phyloP scores from a whole-genome alignment of 2,113 vertebrate species.

The Gasterosteus aculeatus region DNA sequence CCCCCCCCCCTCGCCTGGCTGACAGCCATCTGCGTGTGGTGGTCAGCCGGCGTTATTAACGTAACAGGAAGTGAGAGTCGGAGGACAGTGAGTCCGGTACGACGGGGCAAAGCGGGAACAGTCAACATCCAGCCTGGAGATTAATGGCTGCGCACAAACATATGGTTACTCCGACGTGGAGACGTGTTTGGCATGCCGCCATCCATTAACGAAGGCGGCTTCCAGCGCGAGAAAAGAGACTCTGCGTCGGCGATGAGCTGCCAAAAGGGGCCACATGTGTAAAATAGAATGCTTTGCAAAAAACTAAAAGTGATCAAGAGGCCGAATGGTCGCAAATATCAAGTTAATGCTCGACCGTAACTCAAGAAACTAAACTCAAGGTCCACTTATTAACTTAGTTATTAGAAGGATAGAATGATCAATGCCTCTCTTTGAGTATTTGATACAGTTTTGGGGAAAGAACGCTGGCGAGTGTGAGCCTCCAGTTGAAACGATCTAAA shows the following conservation, averaged over 20 bases:
- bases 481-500: not conserved
- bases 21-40: no score
- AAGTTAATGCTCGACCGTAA: conserved; percentile 7
- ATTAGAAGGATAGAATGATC: not conserved
- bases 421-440: not conserved
- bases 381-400: not conserved
- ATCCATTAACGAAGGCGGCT: conserved; percentile 56
- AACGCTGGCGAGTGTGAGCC: not conserved
- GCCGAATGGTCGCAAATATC: not conserved
- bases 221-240: conserved; percentile 43
- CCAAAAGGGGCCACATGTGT: conserved; percentile 54
- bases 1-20: no score
- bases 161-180: conserved; percentile 74
- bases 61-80: conserved; percentile 63
- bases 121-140: conserved; percentile 68
- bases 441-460: not conserved
- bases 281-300: conserved; percentile 38
- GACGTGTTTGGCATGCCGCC: conserved; percentile 71
- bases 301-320: conserved; percentile 28
- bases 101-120: conserved; percentile 65
- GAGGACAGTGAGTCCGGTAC: conserved; percentile 62
- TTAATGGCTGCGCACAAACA: conserved; percentile 71
- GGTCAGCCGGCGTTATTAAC: conserved; percentile 28
- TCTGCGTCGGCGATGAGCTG: conserved; percentile 40
- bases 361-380: not conserved